Evolutionary conservation across 2,113 vertebrate species (phyloP).

Genomic region (Phalacrocorax carbo): DNA sequence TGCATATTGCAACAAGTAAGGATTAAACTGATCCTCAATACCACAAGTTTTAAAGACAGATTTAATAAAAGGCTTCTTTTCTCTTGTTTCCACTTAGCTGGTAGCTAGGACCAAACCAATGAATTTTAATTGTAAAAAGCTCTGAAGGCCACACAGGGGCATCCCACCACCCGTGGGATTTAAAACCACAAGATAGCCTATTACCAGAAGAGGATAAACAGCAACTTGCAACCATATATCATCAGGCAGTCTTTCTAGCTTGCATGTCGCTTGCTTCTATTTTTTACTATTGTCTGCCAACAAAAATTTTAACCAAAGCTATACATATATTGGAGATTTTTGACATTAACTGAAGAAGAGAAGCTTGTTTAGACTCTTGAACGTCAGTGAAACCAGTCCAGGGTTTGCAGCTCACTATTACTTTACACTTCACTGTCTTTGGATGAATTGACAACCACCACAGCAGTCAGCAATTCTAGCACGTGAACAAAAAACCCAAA

Average conservation of each 20-base stretch:
- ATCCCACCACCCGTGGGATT: fast-evolving
- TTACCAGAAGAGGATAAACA: not conserved
- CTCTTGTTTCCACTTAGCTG: not conserved
- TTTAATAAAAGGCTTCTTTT: fast-evolving
- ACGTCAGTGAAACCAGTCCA: not conserved
- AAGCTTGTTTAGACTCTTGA: not conserved
- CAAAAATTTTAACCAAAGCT: not conserved
- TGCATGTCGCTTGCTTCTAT: not conserved
- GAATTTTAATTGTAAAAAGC: not conserved
- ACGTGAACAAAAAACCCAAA: not conserved
- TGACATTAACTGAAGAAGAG: not conserved
- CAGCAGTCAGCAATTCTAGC: not conserved
- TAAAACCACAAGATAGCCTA: not conserved
- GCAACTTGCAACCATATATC: not conserved
- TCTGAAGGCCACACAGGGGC: not conserved
- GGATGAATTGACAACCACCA: not conserved
- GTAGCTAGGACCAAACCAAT: not conserved
- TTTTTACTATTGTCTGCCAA: not conserved
- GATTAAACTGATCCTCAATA: not conserved
- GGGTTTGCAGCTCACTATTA: not conserved
- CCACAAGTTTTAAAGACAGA: not conserved
- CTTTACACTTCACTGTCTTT: not conserved
- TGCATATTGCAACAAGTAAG: not conserved
- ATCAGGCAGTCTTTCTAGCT: not conserved
- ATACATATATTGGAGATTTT: not conserved